A percentile compares a stretch with the other conserved stretches of the same genome.
Conservation (phyloP, 1,140 invertebrate species). For the Venturia canescens region DNA sequence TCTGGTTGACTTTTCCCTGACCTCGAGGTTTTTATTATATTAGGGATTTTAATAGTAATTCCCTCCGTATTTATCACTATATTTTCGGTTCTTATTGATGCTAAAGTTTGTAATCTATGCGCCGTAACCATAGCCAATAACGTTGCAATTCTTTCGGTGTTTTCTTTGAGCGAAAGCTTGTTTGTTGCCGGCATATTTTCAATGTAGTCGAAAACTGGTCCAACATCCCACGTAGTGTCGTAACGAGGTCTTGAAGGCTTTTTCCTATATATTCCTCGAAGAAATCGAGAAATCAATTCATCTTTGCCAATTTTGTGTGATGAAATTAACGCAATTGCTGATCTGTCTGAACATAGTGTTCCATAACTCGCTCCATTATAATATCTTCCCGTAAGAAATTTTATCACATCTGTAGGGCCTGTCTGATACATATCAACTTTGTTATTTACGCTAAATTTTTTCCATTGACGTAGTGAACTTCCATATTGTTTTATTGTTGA, state of each 20-base stretch:
- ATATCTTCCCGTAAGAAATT: neutral
- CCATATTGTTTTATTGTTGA: conserved; percentile 40
- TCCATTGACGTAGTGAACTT: neutral
- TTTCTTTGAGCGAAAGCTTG: neutral
- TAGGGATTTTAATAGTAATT: neutral
- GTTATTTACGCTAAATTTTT: conserved; percentile 14
- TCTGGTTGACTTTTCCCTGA: neutral
- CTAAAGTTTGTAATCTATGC: neutral
- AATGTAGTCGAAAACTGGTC: neutral
- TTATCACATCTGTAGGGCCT: neutral
- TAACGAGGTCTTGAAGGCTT: neutral
- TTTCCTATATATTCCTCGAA: conserved; percentile 16
- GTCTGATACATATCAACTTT: neutral
- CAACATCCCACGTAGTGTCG: neutral
- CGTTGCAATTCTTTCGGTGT: neutral
- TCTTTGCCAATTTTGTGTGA: conserved; percentile 11
- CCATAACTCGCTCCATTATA: conserved; percentile 11
- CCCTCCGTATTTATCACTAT: neutral
- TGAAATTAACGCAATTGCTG: conserved; percentile 30
- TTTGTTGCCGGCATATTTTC: neutral
- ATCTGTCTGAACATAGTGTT: conserved; percentile 35
- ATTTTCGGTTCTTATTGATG: neutral
- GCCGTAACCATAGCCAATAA: neutral
- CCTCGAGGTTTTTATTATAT: neutral
- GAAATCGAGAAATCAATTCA: conserved; percentile 14